Evolutionary conservation across 2,888 invertebrate genomes (phyloP), one percentile per base, ranked within the genome.

Genomic region (Ganaspis brasiliensis): DNA sequence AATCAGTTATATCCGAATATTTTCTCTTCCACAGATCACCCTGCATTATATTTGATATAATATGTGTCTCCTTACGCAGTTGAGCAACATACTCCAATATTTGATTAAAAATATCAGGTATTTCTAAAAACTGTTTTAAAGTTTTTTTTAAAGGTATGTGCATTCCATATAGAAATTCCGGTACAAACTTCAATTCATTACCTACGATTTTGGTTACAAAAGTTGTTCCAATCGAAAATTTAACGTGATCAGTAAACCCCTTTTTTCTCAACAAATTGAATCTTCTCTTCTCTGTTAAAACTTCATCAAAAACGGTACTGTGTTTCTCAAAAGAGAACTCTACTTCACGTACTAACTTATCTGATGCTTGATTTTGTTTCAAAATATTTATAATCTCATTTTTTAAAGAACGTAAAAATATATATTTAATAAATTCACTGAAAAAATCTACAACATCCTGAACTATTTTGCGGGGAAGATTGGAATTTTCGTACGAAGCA

Each of bases 81-180:
- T 57, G n/a, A 45, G 40, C 70, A 5, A 71, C 71, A 14, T 77
- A 77, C 14, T 35, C 24, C 10, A 74, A 21, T 21, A 77, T 71
- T 74, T 74, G 57, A 16, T 74, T 26, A 10, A 77, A 74, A 10
- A 74, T 14, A 10, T 72, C 77, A 2, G 72, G 77, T 19, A 74
- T 71, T 72, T 67, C 72, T 71, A 77, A 70, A 77, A 74, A 77
- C 19, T 31, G 3, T 40, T 77, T 77, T 21, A 77, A 52, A 14
- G 35, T 70, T n/a, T 77, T 35, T n/a, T 35, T 40, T 24, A 77
- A 55, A 24, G 77, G 71, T 56, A 75, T 40, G 4, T n/a, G 19
- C n/a, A 75, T 40, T n/a, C 71, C 71, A 26, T 71, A 75, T 26
- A 40, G 57, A 57, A 24, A 56, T 10, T 75, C 37, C 40, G 57